Percentiles rank a stretch among this genome's conserved stretches.
These are phyloP conservation scores for Tolmerus cingulatus DNA, from an alignment of 2,888 invertebrate species.

Conservation along the genomic window DNA sequence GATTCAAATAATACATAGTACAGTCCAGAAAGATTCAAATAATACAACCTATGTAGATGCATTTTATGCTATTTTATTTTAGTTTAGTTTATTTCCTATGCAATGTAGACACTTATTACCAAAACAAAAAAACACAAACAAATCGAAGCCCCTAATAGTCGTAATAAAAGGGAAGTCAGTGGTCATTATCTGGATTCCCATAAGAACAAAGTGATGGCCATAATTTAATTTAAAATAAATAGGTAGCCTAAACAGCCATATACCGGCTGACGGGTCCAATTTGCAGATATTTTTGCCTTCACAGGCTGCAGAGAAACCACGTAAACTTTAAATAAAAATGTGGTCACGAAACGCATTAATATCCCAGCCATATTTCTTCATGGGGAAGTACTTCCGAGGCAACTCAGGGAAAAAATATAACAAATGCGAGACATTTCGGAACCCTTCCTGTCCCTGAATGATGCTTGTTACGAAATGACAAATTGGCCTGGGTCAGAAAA, in stretches of 20 bases:
- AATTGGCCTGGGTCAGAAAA: not conserved
- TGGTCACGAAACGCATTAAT: not conserved
- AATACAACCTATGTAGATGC: too few relatives aligned
- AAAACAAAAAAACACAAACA: not conserved
- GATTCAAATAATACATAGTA: too few relatives aligned
- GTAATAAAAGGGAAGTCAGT: not conserved
- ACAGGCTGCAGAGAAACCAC: not conserved
- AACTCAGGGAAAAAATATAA: not conserved
- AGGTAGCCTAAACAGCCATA: not conserved
- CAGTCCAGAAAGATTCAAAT: too few relatives aligned
- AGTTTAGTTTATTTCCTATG: not conserved
- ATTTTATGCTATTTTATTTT: not conserved
- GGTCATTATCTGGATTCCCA: not conserved
- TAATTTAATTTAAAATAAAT: not conserved
- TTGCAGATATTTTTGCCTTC: not conserved
- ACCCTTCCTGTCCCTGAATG: not conserved
- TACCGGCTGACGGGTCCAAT: not conserved
- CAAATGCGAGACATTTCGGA: not conserved
- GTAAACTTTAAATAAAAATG: not conserved
- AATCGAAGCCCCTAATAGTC: not conserved
- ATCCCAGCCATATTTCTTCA: not conserved
- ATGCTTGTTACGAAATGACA: not conserved
- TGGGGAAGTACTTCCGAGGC: not conserved
- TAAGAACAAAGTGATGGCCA: not conserved
- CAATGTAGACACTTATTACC: not conserved